Evolutionary conservation across 2,797 vertebrate genomes (phyloP).

Genomic region (Oreortyx pictus): DNA sequence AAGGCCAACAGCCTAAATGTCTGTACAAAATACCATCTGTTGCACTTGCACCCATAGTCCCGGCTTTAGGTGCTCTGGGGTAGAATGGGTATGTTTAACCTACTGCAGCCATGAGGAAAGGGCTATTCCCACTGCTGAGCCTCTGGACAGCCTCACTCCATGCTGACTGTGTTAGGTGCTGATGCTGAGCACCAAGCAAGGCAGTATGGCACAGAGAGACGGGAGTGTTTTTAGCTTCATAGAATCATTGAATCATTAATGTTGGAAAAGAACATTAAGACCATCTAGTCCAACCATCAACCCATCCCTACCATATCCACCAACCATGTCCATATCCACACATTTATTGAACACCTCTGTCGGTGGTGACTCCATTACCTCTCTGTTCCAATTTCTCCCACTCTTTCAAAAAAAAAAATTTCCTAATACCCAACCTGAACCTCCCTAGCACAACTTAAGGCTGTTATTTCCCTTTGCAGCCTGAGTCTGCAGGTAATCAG

Average conservation of each 20-base stretch:
- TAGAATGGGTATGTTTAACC: slow-evolving; percentile 9
- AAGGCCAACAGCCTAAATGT: background rate
- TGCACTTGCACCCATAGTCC: background rate
- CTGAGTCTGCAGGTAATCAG: background rate
- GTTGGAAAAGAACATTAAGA: no score
- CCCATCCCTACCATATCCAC: no score
- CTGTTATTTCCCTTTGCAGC: background rate
- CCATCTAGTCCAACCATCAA: no score
- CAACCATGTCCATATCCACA: no score
- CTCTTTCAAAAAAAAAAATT: no score
- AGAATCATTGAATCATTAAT: no score
- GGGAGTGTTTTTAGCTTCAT: background rate
- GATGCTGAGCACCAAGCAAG: background rate
- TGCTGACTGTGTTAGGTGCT: background rate
- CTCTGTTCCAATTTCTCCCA: no score
- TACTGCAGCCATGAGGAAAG: background rate
- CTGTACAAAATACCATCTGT: background rate
- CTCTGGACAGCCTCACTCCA: background rate
- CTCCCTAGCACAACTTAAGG: no score
- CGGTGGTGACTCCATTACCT: no score
- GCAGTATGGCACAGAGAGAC: background rate
- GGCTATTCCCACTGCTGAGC: background rate
- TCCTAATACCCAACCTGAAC: no score
- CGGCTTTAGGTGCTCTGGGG: background rate
- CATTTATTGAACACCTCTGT: no score